Evolutionary conservation across 2,797 vertebrate species (phyloP).

Genomic region (Potorous gilbertii): DNA sequence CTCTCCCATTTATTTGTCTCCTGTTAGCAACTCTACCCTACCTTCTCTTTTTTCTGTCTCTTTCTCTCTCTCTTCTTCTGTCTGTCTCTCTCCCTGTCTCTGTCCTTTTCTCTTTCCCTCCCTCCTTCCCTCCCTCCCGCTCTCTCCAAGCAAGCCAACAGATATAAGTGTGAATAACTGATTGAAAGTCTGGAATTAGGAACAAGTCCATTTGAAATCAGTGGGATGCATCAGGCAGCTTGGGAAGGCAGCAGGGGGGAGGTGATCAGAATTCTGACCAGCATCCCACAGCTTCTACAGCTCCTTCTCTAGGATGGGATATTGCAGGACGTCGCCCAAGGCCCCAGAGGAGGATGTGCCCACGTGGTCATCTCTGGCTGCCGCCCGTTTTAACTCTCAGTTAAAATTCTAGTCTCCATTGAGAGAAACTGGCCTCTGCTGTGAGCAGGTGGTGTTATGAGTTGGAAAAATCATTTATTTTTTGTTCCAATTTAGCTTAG

Average conservation of each 20-base stretch:
- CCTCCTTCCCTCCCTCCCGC: neutral
- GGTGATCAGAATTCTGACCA: slow-evolving; percentile 72
- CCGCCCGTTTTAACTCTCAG: neutral
- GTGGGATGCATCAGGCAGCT: slow-evolving; percentile 72
- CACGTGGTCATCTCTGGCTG: neutral
- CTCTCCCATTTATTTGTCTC: slow-evolving; percentile 73
- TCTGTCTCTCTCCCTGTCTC: no score
- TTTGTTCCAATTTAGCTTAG: slow-evolving; percentile 6
- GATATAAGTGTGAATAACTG: slow-evolving; percentile 83
- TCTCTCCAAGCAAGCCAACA: slow-evolving; percentile 76
- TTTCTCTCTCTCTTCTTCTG: no score
- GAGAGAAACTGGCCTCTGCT: neutral
- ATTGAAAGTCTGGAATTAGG: slow-evolving; percentile 81
- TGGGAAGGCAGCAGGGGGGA: slow-evolving; percentile 68
- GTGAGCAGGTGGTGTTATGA: neutral
- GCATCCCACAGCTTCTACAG: slow-evolving; percentile 23
- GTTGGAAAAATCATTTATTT: neutral
- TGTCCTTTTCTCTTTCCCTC: no score
- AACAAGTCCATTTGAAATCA: slow-evolving; percentile 75
- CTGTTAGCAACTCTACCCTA: neutral
- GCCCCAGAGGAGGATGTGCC: neutral
- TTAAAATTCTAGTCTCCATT: neutral
- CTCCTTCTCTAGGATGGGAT: slow-evolving; percentile 37
- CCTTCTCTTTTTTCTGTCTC: neutral
- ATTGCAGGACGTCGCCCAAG: neutral